A percentile compares a stretch with the other conserved stretches of the same genome.
Evolutionary conservation across 2,797 vertebrate species (phyloP).

Genomic region (Malacoctenus gilli): DNA sequence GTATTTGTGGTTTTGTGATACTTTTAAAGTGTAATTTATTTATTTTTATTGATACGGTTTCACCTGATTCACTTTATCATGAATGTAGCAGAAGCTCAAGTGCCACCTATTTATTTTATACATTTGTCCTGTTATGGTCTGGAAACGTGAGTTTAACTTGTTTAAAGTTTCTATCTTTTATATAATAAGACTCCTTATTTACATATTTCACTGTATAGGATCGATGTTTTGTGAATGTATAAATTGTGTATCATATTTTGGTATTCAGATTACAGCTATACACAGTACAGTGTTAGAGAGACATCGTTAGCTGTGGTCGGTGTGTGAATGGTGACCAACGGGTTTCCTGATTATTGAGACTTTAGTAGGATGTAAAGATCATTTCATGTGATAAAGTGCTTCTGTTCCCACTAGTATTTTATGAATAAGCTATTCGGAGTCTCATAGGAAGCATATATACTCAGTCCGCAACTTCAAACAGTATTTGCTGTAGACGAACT

Average conservation of each 20-base stretch:
- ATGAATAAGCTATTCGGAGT: conserved; percentile 50
- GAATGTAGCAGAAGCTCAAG: conserved; percentile 75
- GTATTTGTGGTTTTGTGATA: no score
- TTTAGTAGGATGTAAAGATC: conserved; percentile 38
- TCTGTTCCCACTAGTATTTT: conserved; percentile 38
- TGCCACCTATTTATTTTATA: conserved; percentile 72
- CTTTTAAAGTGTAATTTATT: no score
- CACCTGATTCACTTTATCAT: conserved; percentile 52
- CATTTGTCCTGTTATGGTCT: conserved; percentile 65
- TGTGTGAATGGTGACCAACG: conserved; percentile 39
- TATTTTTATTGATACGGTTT: no score
- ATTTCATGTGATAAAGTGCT: conserved; percentile 62
- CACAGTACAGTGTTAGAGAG: conserved; percentile 46
- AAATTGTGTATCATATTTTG: conserved; percentile 66
- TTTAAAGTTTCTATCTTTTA: conserved; percentile 67
- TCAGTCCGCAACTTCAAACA: conserved; percentile 55
- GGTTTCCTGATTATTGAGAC: conserved; percentile 54
- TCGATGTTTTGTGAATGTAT: conserved; percentile 71
- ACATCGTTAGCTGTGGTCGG: conserved; percentile 46
- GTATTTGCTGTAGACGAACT: conserved; percentile 58
- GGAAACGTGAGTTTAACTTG: conserved; percentile 50
- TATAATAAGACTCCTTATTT: conserved; percentile 42
- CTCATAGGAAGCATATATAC: conserved; percentile 39
- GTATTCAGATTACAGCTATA: conserved; percentile 41
- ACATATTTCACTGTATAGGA: conserved; percentile 42